phyloP scores from a whole-genome alignment of 2,113 vertebrate species.

The Ptilorrhoa leucosticta region DNA sequence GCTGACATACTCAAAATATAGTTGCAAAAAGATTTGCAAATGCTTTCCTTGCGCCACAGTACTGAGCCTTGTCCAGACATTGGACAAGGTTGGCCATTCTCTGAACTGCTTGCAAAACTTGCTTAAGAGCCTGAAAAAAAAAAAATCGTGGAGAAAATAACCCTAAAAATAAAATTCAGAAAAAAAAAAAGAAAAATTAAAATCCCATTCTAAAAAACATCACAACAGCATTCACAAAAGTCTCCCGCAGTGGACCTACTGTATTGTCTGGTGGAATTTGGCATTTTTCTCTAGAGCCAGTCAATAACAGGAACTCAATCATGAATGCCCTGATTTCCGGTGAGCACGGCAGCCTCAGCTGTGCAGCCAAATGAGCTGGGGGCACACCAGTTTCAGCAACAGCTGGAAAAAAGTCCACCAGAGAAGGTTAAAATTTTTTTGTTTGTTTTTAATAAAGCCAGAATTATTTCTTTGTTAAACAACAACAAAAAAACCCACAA shows the following conservation, averaged over 20 bases:
- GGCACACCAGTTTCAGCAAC: conserved; percentile 58
- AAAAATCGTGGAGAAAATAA: not conserved
- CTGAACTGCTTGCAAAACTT: not conserved
- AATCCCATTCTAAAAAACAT: not conserved
- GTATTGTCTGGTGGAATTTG: conserved; percentile 59
- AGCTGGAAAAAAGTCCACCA: conserved; percentile 49
- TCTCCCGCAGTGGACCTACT: conserved; percentile 52
- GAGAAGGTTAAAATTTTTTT: not conserved
- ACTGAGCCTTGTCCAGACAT: not conserved
- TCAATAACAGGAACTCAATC: conserved; percentile 94
- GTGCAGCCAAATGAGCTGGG: conserved; percentile 53
- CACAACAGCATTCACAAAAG: not conserved
- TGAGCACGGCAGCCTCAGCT: conserved; percentile 67
- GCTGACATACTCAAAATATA: not conserved
- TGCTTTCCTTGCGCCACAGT: not conserved
- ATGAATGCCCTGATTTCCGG: conserved; percentile 88
- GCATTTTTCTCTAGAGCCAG: conserved; percentile 68
- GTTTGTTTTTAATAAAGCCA: conserved; percentile 24
- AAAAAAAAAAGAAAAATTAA: not conserved
- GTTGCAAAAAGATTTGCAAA: not conserved
- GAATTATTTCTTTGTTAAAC: not conserved
- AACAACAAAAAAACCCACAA: not conserved
- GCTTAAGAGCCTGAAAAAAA: not conserved
- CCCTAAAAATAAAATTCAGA: not conserved
- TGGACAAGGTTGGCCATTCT: not conserved